Conservation (phyloP, 2,888 invertebrate genomes). For the Molorchus minor region DNA sequence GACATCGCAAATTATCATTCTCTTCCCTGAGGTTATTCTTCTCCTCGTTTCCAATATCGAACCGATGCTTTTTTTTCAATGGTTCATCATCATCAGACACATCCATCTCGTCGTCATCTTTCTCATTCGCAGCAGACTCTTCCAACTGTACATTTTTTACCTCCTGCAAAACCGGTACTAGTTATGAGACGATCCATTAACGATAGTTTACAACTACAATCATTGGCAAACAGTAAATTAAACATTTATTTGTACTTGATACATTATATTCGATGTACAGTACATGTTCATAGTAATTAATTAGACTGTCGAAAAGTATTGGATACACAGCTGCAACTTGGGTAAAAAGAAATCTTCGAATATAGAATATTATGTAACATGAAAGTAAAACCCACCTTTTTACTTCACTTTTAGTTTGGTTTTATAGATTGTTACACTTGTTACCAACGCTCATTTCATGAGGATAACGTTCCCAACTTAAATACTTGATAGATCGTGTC, state of each 20-base stretch:
- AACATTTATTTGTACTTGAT: too few relatives aligned
- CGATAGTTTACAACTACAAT: constrained; percentile 16
- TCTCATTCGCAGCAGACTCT: constrained; percentile 67
- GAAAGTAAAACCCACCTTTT: too few relatives aligned
- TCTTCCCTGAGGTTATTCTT: constrained; percentile 72
- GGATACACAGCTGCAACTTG: not conserved
- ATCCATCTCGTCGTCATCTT: constrained; percentile 87
- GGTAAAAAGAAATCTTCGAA: too few relatives aligned
- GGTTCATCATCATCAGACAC: constrained; percentile 80
- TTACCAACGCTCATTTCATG: too few relatives aligned
- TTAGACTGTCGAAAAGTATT: not conserved
- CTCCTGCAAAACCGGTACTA: constrained; percentile 66
- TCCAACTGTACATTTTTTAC: constrained; percentile 75
- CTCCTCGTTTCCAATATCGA: constrained; percentile 46
- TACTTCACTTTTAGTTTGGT: too few relatives aligned
- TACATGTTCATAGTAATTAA: constrained; percentile 31
- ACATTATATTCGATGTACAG: constrained; percentile 24
- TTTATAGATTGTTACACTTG: too few relatives aligned
- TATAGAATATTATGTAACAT: too few relatives aligned
- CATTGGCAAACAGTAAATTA: constrained; percentile 18
- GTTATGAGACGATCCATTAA: not conserved
- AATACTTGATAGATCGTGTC: too few relatives aligned
- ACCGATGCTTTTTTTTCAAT: constrained; percentile 54
- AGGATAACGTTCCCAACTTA: too few relatives aligned
- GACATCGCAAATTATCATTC: constrained; percentile 89